Conservation (phyloP, 2,113 vertebrate species). For the Tachysurus vachellii region DNA sequence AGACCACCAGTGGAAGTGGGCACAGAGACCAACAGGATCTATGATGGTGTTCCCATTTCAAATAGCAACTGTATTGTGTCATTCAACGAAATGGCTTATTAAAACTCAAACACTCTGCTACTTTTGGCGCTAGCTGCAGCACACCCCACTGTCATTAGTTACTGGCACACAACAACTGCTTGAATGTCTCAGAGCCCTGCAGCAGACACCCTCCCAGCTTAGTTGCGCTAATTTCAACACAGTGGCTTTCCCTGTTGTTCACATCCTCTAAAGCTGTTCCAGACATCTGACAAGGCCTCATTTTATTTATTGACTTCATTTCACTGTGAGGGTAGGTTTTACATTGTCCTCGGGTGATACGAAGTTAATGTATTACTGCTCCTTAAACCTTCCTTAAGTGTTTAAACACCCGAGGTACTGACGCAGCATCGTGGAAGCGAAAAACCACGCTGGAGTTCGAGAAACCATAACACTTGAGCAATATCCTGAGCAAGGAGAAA, state of each 20-base stretch:
- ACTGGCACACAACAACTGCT: conserved; percentile 70
- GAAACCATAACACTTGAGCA: conserved; percentile 45
- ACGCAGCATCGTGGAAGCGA: conserved; percentile 71
- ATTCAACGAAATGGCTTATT: conserved; percentile 56
- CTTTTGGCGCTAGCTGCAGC: conserved; percentile 57
- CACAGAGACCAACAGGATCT: conserved; percentile 38
- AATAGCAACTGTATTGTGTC: conserved; percentile 57
- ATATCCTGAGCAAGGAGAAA: conserved; percentile 38
- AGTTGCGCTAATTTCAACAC: conserved; percentile 66
- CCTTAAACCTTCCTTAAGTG: conserved; percentile 70
- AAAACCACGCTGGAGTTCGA: conserved; percentile 69
- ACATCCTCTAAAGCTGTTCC: conserved; percentile 67
- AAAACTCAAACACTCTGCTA: conserved; percentile 50
- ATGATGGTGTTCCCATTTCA: conserved; percentile 52
- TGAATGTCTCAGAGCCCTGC: conserved; percentile 53
- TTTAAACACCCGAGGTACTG: conserved; percentile 75
- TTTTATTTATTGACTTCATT: conserved; percentile 77
- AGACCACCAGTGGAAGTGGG: conserved; percentile 50
- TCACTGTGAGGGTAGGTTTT: conserved; percentile 64
- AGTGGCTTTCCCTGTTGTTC: conserved; percentile 60
- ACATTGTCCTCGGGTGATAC: conserved; percentile 69
- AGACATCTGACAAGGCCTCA: conserved; percentile 72
- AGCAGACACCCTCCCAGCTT: conserved; percentile 58
- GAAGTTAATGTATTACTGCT: conserved; percentile 70
- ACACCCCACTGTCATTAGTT: conserved; percentile 67